phyloP scores from a whole-genome alignment of 2,113 vertebrate species.

The Thoracochromis brauschi region DNA sequence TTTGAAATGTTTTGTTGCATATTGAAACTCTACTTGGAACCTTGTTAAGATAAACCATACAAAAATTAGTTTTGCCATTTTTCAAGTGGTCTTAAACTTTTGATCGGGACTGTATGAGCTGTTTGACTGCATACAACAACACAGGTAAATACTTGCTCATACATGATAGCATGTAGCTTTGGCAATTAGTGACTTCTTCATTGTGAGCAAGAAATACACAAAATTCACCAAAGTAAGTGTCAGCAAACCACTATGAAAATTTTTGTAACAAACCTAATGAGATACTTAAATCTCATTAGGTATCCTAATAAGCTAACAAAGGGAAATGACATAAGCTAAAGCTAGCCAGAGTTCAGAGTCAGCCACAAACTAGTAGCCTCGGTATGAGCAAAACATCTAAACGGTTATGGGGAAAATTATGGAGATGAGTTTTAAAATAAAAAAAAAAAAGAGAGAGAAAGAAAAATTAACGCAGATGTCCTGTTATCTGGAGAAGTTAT shows the following conservation, averaged over 20 bases:
- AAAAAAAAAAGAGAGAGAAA: rapidly evolving
- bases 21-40: neutral
- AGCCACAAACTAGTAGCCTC: neutral
- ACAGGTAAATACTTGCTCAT: neutral
- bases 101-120: neutral
- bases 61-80: neutral
- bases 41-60: neutral
- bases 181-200: neutral
- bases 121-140: neutral
- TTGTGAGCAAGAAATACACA: neutral
- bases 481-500: neutral
- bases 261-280: neutral
- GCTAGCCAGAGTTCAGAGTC: neutral
- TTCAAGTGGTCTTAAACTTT: neutral
- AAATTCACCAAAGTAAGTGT: neutral
- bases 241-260: neutral
- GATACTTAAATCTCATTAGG: neutral
- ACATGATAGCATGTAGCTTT: neutral
- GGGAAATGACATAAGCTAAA: neutral
- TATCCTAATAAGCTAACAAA: neutral
- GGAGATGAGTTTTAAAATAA: neutral
- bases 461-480: neutral
- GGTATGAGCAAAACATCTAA: neutral
- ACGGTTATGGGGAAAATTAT: neutral
- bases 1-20: neutral